Percentiles rank a stretch among this genome's conserved stretches.
phyloP scores from a whole-genome alignment of 2,888 invertebrate genomes.

The Diaprepes abbreviatus region DNA sequence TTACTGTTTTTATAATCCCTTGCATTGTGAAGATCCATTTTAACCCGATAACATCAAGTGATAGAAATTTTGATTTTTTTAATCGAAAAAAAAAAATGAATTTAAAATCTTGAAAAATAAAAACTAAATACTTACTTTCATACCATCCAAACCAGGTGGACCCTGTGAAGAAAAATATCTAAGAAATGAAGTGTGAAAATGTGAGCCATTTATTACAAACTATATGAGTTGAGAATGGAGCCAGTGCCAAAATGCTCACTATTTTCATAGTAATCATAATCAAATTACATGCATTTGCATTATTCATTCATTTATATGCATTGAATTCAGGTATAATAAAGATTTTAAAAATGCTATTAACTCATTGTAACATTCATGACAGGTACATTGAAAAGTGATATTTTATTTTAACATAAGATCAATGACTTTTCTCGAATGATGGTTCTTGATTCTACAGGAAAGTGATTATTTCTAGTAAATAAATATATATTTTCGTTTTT shows the following conservation, averaged over 20 bases:
- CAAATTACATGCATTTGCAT: background rate
- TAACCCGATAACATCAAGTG: background rate
- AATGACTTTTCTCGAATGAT: too few species aligned
- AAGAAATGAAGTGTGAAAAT: slow-evolving; percentile 57
- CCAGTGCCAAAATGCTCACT: slow-evolving; percentile 39
- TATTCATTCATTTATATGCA: background rate
- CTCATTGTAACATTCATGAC: too few species aligned
- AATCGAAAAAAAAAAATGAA: slow-evolving; percentile 10
- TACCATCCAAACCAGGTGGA: slow-evolving; percentile 93
- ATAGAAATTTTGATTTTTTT: background rate
- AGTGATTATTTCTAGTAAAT: too few species aligned
- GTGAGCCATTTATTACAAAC: slow-evolving; percentile 43
- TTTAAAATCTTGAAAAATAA: slow-evolving; percentile 8
- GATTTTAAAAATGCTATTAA: too few species aligned
- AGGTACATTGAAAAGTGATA: too few species aligned
- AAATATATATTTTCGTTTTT: too few species aligned
- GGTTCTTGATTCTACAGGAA: too few species aligned
- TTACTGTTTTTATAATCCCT: too few species aligned
- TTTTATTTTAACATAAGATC: too few species aligned
- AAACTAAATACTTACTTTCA: slow-evolving; percentile 83
- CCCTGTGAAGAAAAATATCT: slow-evolving; percentile 79
- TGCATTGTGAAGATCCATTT: slow-evolving; percentile 19
- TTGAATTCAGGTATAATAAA: background rate
- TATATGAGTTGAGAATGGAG: slow-evolving; percentile 36
- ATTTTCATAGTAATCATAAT: slow-evolving; percentile 9